Conservation (phyloP, 2,888 invertebrate genomes). For the Chalcosyrphus nemorum region DNA sequence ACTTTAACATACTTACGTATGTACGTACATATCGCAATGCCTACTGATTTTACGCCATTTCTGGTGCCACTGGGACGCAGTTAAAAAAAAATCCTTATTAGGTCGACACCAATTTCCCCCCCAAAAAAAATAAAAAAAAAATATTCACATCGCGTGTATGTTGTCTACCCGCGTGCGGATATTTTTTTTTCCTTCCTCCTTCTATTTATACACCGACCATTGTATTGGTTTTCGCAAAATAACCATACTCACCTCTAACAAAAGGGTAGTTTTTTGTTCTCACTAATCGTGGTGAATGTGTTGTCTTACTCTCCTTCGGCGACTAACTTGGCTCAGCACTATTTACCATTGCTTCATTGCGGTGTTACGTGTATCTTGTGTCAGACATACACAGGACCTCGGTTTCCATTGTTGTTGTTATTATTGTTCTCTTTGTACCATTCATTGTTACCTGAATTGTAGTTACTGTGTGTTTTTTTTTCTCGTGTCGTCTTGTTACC, state of each 20-base stretch:
- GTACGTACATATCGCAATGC: constrained; percentile 54
- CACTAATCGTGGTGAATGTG: constrained; percentile 62
- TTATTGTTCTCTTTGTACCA: constrained; percentile 61
- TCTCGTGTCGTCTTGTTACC: no score
- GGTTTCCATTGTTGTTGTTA: constrained; percentile 71
- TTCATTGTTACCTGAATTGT: constrained; percentile 64
- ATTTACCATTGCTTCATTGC: constrained; percentile 80
- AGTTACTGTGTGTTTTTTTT: constrained; percentile 63
- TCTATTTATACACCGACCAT: constrained; percentile 25
- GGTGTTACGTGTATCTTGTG: constrained; percentile 82
- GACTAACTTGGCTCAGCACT: constrained; percentile 69
- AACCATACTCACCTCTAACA: constrained; percentile 64
- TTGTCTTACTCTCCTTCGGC: constrained; percentile 7
- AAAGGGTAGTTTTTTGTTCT: constrained; percentile 59
- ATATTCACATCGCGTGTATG: constrained; percentile 55
- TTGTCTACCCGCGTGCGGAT: constrained; percentile 54
- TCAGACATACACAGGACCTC: constrained; percentile 77
- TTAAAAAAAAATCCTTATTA: constrained; percentile 62
- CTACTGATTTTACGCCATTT: constrained; percentile 56
- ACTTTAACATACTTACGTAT: constrained; percentile 31
- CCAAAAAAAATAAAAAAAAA: no score
- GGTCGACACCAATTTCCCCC: constrained; percentile 62
- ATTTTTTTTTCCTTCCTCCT: constrained; percentile 1
- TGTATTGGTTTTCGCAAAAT: constrained; percentile 55
- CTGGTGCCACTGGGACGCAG: constrained; percentile 69